phyloP scores from a whole-genome alignment of 2,797 vertebrate genomes.

The Phaenicophaeus curvirostris region DNA sequence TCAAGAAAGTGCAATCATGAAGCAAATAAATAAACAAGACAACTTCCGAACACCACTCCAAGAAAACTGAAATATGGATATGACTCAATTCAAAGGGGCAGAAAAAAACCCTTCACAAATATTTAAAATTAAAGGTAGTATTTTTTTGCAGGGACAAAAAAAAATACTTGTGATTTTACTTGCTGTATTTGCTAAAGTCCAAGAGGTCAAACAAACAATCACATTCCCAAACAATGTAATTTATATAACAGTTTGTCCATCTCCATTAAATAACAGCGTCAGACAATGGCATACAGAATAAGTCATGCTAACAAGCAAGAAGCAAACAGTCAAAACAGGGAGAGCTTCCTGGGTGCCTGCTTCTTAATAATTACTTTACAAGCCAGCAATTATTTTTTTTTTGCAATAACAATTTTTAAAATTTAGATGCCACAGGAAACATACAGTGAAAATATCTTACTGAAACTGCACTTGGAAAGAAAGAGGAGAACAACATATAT shows the following conservation, averaged over 20 bases:
- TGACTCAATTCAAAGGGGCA: not conserved
- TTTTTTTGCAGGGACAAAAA: rapidly evolving
- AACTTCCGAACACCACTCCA: not conserved
- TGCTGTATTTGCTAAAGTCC: not conserved
- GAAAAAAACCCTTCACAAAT: rapidly evolving
- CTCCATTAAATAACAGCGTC: not conserved
- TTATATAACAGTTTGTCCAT: not conserved
- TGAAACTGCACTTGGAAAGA: not conserved
- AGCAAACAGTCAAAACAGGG: not conserved
- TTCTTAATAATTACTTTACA: not conserved
- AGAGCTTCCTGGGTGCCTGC: not conserved
- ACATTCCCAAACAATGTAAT: not conserved
- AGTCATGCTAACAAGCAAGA: not conserved
- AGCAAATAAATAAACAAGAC: not conserved
- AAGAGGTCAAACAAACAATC: not conserved
- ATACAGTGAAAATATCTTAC: not conserved
- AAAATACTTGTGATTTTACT: not conserved
- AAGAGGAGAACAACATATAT: not conserved
- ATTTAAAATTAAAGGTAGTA: not conserved
- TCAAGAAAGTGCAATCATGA: not conserved
- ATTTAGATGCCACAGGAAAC: not conserved
- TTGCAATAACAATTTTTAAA: not conserved
- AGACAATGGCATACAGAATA: not conserved
- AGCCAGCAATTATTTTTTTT: not conserved
- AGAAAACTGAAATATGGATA: not conserved